phyloP scores from a whole-genome alignment of 2,888 invertebrate genomes.

The Sthenelais limicola region DNA sequence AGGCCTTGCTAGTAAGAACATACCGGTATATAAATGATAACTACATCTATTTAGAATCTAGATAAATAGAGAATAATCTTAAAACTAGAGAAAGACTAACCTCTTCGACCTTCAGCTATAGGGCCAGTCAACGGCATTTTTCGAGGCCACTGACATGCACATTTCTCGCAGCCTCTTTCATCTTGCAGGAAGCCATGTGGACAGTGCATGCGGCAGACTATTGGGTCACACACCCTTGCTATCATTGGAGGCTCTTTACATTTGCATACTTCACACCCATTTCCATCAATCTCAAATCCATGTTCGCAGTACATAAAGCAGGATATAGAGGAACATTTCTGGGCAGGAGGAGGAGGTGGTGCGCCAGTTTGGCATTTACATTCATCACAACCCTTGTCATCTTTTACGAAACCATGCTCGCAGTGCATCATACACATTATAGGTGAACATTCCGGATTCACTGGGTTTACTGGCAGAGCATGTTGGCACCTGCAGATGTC shows the following conservation, averaged over 20 bases:
- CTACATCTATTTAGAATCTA: not conserved
- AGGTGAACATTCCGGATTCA: not conserved
- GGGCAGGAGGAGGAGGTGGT: not conserved
- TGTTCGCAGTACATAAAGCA: constrained; percentile 42
- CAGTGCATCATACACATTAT: constrained; percentile 45
- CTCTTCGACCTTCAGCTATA: constrained; percentile 19
- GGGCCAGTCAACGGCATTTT: constrained; percentile 19
- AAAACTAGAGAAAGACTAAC: constrained; percentile 3
- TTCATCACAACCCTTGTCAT: constrained; percentile 47
- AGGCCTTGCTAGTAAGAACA: no score
- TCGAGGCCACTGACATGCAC: constrained; percentile 15
- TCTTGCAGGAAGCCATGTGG: constrained; percentile 19
- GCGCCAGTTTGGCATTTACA: constrained; percentile 35
- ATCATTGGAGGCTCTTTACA: no score
- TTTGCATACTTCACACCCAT: constrained; percentile 41
- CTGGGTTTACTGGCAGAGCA: not conserved
- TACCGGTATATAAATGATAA: no score
- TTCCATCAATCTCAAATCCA: constrained; percentile 36
- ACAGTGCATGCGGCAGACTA: constrained; percentile 16
- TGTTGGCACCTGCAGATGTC: constrained; percentile 30
- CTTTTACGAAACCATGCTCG: constrained; percentile 45
- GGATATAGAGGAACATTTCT: constrained; percentile 6
- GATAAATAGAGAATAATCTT: not conserved
- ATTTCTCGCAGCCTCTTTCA: constrained; percentile 5
- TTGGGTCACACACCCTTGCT: constrained; percentile 6